Percentiles rank a stretch among this genome's conserved stretches.
Evolutionary conservation across 2,797 vertebrate genomes (phyloP).

Genomic region (Pangasius djambal): DNA sequence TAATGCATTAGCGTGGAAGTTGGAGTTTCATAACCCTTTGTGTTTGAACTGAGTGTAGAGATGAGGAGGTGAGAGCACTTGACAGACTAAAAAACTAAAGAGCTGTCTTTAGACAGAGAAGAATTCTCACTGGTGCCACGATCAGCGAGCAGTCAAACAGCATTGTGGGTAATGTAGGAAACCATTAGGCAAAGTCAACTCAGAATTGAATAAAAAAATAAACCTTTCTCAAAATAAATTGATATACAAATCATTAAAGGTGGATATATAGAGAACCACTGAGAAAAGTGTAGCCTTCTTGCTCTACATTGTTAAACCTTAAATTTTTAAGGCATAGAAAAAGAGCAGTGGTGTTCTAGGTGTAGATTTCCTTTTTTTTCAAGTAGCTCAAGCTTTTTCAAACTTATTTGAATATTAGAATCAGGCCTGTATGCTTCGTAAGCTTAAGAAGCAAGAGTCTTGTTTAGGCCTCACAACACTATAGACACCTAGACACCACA

Average conservation of each 20-base stretch:
- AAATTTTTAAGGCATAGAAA: not conserved
- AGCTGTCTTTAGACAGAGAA: not conserved
- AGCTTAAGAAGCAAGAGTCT: not conserved
- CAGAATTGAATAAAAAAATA: not conserved
- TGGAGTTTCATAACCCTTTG: not conserved
- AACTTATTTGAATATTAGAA: not conserved
- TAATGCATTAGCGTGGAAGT: not conserved
- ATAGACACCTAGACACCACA: not conserved
- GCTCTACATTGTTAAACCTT: not conserved
- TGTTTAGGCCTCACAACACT: not conserved
- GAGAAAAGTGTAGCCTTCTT: not conserved
- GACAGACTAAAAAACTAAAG: not conserved
- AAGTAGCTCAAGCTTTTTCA: not conserved
- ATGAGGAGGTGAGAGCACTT: not conserved
- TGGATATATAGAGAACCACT: not conserved
- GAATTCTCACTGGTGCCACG: not conserved
- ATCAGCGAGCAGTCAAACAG: not conserved
- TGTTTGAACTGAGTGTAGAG: not conserved
- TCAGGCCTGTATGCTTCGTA: not conserved
- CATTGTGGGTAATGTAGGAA: slow-evolving; percentile 10
- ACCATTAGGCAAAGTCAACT: not conserved
- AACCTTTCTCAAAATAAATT: not conserved
- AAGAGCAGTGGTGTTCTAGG: not conserved
- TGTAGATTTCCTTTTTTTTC: not conserved
- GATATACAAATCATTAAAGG: not conserved